phyloP scores from a whole-genome alignment of 2,797 vertebrate genomes.

The Champsocephalus gunnari region DNA sequence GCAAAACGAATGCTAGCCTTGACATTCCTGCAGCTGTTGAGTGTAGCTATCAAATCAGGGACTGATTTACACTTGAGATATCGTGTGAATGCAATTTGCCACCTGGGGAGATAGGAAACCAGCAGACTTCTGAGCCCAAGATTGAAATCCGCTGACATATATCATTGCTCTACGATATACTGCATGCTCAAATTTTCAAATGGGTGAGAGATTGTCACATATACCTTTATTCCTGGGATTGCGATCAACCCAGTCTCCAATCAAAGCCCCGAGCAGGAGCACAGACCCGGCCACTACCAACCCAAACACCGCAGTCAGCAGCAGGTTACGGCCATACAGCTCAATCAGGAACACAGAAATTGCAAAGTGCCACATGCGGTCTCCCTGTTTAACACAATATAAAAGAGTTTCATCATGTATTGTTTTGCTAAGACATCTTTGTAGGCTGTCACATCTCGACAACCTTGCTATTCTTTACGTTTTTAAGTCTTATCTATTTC shows the following conservation, averaged over 20 bases:
- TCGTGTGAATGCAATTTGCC: slow-evolving; percentile 46
- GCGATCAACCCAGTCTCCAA: slow-evolving; percentile 88
- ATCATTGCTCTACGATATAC: slow-evolving; percentile 4
- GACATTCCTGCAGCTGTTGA: slow-evolving; percentile 29
- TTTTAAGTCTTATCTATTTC: slow-evolving; percentile 27
- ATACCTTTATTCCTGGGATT: slow-evolving; percentile 89
- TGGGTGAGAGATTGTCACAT: slow-evolving; percentile 20
- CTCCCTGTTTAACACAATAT: slow-evolving; percentile 77
- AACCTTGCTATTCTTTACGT: slow-evolving; percentile 40
- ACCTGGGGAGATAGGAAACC: slow-evolving; percentile 27
- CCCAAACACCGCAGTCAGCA: slow-evolving; percentile 85
- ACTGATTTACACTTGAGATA: slow-evolving; percentile 49
- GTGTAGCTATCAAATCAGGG: slow-evolving; percentile 47
- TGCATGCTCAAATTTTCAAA: slow-evolving; percentile 17
- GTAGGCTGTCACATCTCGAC: slow-evolving; percentile 19
- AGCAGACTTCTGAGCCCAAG: slow-evolving; percentile 36
- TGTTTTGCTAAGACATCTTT: neutral
- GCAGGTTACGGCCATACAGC: slow-evolving; percentile 81
- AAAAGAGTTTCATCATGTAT: slow-evolving; percentile 11
- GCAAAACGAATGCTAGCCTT: neutral
- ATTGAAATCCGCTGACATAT: slow-evolving; percentile 46
- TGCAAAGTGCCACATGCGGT: slow-evolving; percentile 88
- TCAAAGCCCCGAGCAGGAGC: slow-evolving; percentile 85
- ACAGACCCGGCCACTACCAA: slow-evolving; percentile 86
- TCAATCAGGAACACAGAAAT: slow-evolving; percentile 87